phyloP scores from a whole-genome alignment of 1,140 invertebrate species.

The Ladona fulva region DNA sequence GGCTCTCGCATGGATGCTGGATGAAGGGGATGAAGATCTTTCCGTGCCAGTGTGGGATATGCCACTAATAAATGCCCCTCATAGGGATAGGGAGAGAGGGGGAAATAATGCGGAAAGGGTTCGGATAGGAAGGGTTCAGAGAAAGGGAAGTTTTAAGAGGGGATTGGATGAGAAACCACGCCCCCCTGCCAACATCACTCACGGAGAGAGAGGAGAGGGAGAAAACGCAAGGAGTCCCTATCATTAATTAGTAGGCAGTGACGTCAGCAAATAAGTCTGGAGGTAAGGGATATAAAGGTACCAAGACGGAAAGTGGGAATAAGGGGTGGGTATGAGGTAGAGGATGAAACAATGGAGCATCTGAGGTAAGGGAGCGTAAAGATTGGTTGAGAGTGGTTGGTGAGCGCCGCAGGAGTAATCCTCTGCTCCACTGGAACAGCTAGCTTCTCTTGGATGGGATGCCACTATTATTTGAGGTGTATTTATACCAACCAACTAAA shows the following conservation, averaged over 20 bases:
- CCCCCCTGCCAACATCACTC: constrained; percentile 32
- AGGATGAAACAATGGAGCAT: not conserved
- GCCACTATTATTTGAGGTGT: too few relatives aligned
- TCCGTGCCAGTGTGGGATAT: not conserved
- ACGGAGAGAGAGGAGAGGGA: constrained; percentile 15
- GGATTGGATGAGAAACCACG: constrained; percentile 23
- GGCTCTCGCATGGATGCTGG: too few relatives aligned
- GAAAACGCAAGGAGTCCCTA: not conserved
- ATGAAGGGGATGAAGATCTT: not conserved
- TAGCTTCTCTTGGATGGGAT: too few relatives aligned
- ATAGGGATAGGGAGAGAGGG: not conserved
- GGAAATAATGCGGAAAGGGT: not conserved
- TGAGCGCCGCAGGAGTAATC: too few relatives aligned
- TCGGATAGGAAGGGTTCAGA: not conserved
- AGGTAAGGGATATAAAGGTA: not conserved
- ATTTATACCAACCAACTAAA: too few relatives aligned
- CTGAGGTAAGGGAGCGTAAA: not conserved
- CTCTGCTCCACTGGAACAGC: too few relatives aligned
- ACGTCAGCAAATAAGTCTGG: constrained; percentile 1
- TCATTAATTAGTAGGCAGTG: constrained; percentile 9
- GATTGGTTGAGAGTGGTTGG: not conserved
- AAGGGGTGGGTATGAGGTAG: too few relatives aligned
- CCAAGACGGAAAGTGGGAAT: too few relatives aligned
- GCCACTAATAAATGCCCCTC: not conserved
- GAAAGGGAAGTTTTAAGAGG: not conserved